Percentiles rank a stretch among this genome's conserved stretches.
Conservation (phyloP, 1,140 invertebrate species). For the Bombyx mori region ASM3026992v2 NC_085127.1:1958001-1958500, state of each 20-base stretch:
- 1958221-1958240: conserved; percentile 50
- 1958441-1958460: conserved; percentile 52
- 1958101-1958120: background rate
- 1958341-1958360: conserved; percentile 33
- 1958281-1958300: conserved; percentile 58
- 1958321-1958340: conserved; percentile 47
- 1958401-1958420: too few species aligned
- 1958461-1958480: conserved; percentile 45
- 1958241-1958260: conserved; percentile 18
- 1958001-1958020: conserved; percentile 59
- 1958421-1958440: conserved; percentile 8
- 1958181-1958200: conserved; percentile 36
- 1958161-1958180: conserved; percentile 31
- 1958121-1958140: conserved; percentile 11
- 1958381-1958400: too few species aligned
- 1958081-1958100: conserved; percentile 7
- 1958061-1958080: conserved; percentile 28
- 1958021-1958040: conserved; percentile 48
- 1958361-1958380: conserved; percentile 33
- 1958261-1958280: conserved; percentile 38
- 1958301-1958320: conserved; percentile 65
- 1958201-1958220: conserved; percentile 36
- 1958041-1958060: conserved; percentile 21
- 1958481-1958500: conserved; percentile 41
- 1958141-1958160: conserved; percentile 19